Evolutionary conservation across 2,113 vertebrate genomes (phyloP), one percentile per base, ranked within the genome.

Genomic region (Urocynchramus pylzowi): DNA sequence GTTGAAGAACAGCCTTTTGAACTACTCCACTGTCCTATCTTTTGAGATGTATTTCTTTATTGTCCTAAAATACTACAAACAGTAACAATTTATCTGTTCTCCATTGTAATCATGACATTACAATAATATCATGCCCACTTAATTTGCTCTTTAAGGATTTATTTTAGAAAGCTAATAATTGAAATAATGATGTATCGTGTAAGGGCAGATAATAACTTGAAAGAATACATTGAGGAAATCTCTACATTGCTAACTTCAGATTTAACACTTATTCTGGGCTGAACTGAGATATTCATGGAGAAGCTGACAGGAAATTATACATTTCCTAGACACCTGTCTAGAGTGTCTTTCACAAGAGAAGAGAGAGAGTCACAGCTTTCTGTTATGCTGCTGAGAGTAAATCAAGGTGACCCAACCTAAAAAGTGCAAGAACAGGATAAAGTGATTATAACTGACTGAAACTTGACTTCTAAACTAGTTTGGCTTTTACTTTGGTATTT

Each of bases 131-230:
- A 82, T 77, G 30, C 87, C 63, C 76, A 83, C 90, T 93, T 95
- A 95, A 94, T 94, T 67, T 63, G 50, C 63, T 73, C 59, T 80
- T 73, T 89, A 84, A 94, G 70, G 63, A 88, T 91, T 59, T 49
- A 33, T 84, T 67, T 78, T 81, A 84, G 79, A 82, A 93, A 90
- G 84, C 84, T 68, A 95, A 93, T 84, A 89, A 84, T 70, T 93
- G 42, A 65, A 91, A 63, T 83, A 88, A 95, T 2, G 2, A 84
- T 63, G 42, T 73, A 63, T 56, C 75, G 61, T 44, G 13, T 41
- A 90, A 88, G 73, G 52, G 49, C 35, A 87, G 76, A 80, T 76
- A 63, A 94, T 92, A 88, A 89, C 70, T 80, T 85, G 67, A 91
- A 90, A 78, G 69, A 60, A 90, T 56, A 71, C 11, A 52, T 39